Evolutionary conservation across 1,140 invertebrate species (phyloP), one percentile per base, ranked within the genome.

Genomic region (Aphidius ervi): DNA sequence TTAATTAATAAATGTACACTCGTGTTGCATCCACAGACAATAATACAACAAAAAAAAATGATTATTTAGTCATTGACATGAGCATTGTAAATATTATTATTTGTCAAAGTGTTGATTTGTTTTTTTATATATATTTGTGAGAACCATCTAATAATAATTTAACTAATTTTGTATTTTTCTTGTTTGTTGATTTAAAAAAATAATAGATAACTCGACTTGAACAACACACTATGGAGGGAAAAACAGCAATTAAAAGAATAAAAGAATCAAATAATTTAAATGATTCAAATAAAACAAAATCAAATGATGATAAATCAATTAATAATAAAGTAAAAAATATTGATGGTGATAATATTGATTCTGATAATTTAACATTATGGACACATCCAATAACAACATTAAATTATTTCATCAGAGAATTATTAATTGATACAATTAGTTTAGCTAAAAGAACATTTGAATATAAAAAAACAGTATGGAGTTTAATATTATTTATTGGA

Each of bases 381-480:
- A 85, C 89, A 70, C 86, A 86, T 71, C 95, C 95, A 37, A 70
- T 96, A 52, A 84, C 81, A 62, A 96, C 94, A 9, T 66, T 94
- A 45, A 87, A 91, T 71, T 96, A 93, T 81, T 95, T 92, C 81
- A 72, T 87, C 67, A 83, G 84, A 67, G 94, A 97, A 85, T 76
- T 90, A 65, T 73, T 77, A 80, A 66, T 82, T 84, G 67, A 82
- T 88, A 68, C 79, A 82, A 63, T 80, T 77, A 70, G 82, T 82
- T 63, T 86, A 84, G 74, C 79, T 74, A 67, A 77, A 75, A 81
- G 83, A 67, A 69, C 72, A 58, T 70, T 76, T 56, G 68, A 66
- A 63, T 73, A 80, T 61, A 77, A 64, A 66, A 69, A 66, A 63
- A 71, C 68, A 61, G 75, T 80, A 54, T 73, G 72, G 64, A 73